Conservation (phyloP, 2,113 vertebrate genomes). For the Chaenocephalus aceratus region DNA sequence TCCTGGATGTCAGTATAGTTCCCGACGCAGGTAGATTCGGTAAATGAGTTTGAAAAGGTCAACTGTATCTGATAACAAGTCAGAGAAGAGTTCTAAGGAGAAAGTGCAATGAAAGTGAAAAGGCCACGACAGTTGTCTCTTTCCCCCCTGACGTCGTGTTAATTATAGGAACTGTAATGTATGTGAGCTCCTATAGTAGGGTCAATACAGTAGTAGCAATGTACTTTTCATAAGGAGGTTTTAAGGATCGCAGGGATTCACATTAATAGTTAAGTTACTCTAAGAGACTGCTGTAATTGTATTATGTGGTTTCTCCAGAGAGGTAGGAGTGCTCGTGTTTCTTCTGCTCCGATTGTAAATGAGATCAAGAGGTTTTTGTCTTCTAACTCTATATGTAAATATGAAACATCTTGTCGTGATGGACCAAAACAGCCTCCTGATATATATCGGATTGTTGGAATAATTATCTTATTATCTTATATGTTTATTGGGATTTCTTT, state of each 20-base stretch:
- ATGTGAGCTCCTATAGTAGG: background rate
- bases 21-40: background rate
- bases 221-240: slow-evolving; percentile 38
- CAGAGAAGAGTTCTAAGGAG: background rate
- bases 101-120: background rate
- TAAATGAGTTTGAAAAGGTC: slow-evolving; percentile 27
- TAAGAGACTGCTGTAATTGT: slow-evolving; percentile 33
- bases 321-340: slow-evolving; percentile 1
- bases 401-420: slow-evolving; percentile 24
- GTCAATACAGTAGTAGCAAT: slow-evolving; percentile 31
- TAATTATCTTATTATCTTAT: background rate
- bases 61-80: slow-evolving; percentile 6
- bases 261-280: slow-evolving; percentile 45
- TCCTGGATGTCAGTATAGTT: background rate
- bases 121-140: background rate
- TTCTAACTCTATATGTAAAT: slow-evolving; percentile 2
- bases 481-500: slow-evolving; percentile 35
- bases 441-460: background rate
- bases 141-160: slow-evolving; percentile 5
- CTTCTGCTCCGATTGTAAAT: slow-evolving; percentile 16
- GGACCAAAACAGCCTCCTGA: background rate
- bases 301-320: slow-evolving; percentile 23
- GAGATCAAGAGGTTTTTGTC: slow-evolving; percentile 26
- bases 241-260: slow-evolving; percentile 24
- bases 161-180: slow-evolving; percentile 28